Evolutionary conservation across 2,888 invertebrate genomes (phyloP), one percentile per base, ranked within the genome.

Genomic region (Cephus pulcher): DNA sequence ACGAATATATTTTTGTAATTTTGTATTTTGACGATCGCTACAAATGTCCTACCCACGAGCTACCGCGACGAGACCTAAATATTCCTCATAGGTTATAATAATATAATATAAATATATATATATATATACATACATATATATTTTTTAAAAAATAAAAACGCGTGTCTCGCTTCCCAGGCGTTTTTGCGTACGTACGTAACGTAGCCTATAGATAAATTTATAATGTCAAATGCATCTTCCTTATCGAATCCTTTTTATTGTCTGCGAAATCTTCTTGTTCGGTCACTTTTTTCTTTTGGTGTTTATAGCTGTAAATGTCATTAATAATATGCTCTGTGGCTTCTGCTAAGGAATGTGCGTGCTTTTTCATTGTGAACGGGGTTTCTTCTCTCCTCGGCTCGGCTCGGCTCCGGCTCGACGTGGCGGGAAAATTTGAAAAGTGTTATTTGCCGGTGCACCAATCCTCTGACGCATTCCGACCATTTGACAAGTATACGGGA

Each of bases 1-100:
- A 83, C 86, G 86, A 86, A 86, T 89, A 88, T 89, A 89, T 89
- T 89, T 89, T 89, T 89, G 89, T 89, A 89, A 88, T 89, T 89
- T 89, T 89, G 87, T 89, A 89, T 89, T 89, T 89, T 88, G 86
- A 86, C 77, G 82, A 56, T 78, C 81, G 82, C 84, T 69, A 69
- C 56, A 56, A 9, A 32, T 12, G 74, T 74, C 79, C 76, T 30
- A 82, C 83, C 81, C 78, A 74, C 32, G 35, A 77, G 74, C 79
- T 78, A 35, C 78, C 79, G 75, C 15, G 32, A 74, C 35, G 35
- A 37, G 12, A 33, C 74, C 74, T 30, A 74, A 30, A 35, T 74
- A 35, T 35, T 35, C 76, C 75, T 75, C 71, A 35, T 70, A 78
- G 75, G 12, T 71, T 71, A 71, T 34, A 23, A 30, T 32, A 9